Base-by-base conservation (phyloP, 2,113 vertebrate genomes). In the Marcusenius ussheri region DNA sequence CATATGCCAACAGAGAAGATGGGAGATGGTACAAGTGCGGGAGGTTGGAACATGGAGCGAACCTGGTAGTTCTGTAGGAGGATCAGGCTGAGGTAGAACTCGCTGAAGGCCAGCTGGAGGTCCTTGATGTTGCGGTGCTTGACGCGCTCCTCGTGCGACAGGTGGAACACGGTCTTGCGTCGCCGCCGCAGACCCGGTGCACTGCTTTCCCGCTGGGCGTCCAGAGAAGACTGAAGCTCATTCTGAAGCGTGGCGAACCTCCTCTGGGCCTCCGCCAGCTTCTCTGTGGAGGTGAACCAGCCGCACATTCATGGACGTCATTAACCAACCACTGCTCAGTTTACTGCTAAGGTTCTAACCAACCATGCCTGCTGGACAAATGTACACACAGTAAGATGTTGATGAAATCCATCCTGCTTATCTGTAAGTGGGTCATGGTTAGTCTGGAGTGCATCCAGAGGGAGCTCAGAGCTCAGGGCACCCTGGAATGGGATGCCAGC, bases 81-180 rank as follows among this genome's bases (percentile, higher is more conserved):
- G 95, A 99, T 99, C 95, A 99, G 97, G 96, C 98, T 99, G 97
- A 99, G 98, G 97, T 99, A 99, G 98, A 99, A 99, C 97, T 99
- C 98, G 56, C 98, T 99, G 97, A 99, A 99, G 96, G 98, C 98
- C 94, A 99, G 91, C 96, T 99, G 98, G 95, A 99, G 97, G 94
- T 99, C 98, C 96, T 97, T 96, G 95, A 99, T 98, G 92, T 99
- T 99, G 95, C 98, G 97, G 88, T 99, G 97, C 89, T 99, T 97
- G 93, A 98, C 98, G 77, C 98, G 97, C 92, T 99, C 98, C 92
- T 99, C 97, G 3, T 99, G 97, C 87, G 97, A 99, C 93, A 98
- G 96, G 92, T 97, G 97, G 95, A 99, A 98, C 94, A 98, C 96
- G 0, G 97, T 97, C 95, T 97, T 99, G 92, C 95, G 94, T 90